Conservation (phyloP, 2,888 invertebrate genomes). For the Priapulus caudatus region DNA sequence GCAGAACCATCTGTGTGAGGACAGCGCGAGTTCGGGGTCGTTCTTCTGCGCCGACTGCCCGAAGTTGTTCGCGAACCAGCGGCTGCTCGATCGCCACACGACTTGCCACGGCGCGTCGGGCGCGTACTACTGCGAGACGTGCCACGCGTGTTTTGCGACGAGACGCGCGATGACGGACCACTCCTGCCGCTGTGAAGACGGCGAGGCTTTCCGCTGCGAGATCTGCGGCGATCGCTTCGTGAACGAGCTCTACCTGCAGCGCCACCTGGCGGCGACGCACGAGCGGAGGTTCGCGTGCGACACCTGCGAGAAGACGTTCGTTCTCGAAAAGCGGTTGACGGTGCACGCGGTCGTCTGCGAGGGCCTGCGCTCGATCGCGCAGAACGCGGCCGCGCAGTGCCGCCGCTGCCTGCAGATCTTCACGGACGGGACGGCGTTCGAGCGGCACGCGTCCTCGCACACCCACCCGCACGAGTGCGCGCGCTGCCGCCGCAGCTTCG, state of each 20-base stretch:
- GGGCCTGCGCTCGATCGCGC: neutral
- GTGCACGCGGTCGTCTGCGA: constrained; percentile 32
- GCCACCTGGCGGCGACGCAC: constrained; percentile 33
- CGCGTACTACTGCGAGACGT: constrained; percentile 30
- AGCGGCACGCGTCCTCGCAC: constrained; percentile 35
- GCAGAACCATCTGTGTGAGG: neutral
- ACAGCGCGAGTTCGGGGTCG: neutral
- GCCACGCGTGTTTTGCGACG: constrained; percentile 32
- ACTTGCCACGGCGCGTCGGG: constrained; percentile 36
- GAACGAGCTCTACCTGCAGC: constrained; percentile 29
- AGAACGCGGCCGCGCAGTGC: constrained; percentile 9
- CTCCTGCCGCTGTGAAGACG: constrained; percentile 25
- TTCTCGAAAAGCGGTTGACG: constrained; percentile 27
- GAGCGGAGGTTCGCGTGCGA: constrained; percentile 29
- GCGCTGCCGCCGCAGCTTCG: neutral
- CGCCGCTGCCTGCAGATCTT: constrained; percentile 22
- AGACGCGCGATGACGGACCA: constrained; percentile 29
- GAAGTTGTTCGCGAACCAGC: constrained; percentile 40
- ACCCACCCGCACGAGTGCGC: constrained; percentile 30
- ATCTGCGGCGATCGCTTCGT: constrained; percentile 25
- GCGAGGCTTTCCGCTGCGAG: constrained; percentile 17
- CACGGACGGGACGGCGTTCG: constrained; percentile 29
- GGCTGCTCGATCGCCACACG: constrained; percentile 43
- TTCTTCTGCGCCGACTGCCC: constrained; percentile 33
- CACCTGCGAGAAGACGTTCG: constrained; percentile 31